Evolutionary conservation across 2,888 invertebrate genomes (phyloP).

Genomic region (Agrenia bidenticulata): DNA sequence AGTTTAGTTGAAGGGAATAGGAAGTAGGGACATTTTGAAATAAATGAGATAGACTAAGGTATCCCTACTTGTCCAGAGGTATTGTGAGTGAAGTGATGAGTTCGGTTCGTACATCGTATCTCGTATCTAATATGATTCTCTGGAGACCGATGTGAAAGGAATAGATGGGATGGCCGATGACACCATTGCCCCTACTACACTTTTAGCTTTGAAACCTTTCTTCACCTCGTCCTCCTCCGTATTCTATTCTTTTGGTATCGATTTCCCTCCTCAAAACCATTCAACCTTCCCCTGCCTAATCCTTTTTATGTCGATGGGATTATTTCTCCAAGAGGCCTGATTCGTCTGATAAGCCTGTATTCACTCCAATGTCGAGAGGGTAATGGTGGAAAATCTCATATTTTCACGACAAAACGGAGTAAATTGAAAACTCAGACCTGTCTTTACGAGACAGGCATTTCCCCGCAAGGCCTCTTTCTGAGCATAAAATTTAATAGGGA

Average conservation of each 20-base stretch:
- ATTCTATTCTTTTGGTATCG: constrained; percentile 5
- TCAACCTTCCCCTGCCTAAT: constrained; percentile 20
- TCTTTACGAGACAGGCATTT: background rate
- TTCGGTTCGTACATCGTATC: background rate
- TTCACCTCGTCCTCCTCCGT: background rate
- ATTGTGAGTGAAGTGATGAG: constrained; percentile 4
- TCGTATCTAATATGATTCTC: constrained; percentile 13
- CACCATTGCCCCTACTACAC: background rate
- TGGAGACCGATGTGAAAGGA: constrained; percentile 13
- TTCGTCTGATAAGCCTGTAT: constrained; percentile 14
- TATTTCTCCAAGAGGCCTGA: constrained; percentile 16
- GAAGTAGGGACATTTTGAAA: too few relatives aligned
- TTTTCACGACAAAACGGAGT: constrained; percentile 1
- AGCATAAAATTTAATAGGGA: background rate
- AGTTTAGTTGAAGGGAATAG: too few relatives aligned
- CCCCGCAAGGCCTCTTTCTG: background rate
- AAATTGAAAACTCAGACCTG: constrained; percentile 13
- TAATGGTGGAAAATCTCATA: constrained; percentile 13
- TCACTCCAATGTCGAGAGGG: background rate
- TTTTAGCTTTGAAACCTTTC: background rate
- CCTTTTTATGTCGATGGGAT: constrained; percentile 23
- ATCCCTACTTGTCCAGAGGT: too few relatives aligned
- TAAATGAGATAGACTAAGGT: too few relatives aligned
- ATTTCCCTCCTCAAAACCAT: constrained; percentile 13
- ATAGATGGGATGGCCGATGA: constrained; percentile 17